Base-by-base conservation (phyloP, 2,113 vertebrate genomes). In the Pangasianodon hypophthalmus region DNA sequence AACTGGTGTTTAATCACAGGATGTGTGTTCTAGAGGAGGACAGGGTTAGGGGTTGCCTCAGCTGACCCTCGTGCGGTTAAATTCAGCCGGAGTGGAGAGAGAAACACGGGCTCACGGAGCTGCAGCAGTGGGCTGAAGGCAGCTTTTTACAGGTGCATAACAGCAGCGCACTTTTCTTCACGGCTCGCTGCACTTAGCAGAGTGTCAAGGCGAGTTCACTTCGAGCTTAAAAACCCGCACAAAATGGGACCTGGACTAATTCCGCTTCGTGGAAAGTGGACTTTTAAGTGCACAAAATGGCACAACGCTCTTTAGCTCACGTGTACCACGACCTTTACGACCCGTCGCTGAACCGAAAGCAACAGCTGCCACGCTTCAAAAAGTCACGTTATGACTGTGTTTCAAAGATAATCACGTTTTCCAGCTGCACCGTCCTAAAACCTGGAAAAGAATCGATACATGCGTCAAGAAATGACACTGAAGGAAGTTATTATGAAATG, bases 201-300 rank as follows among this genome's bases (percentile, higher is more conserved):
- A 60, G 83, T n/a, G 41, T 64, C 83, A 46, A 29, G 13, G 37
- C 13, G 29, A 64, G 83, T 64, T 85, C 83, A 88, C 37, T 50
- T 46, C 67, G 7, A 32, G 32, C 58, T 77, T 73, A 88, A 90
- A 90, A 85, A 77, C 71, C 3, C 1, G 48, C 48, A 48, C 18
- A 54, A 69, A 81, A 80, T n/a, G 29, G 29, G 6, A 81, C 50
- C 16, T 54, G 48, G 48, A 18, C 79, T 54, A 32, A 52, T 52
- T n/a, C 29, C 13, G 18, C 48, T 81, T 7, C 1, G 16, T n/a
- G 29, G 16, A 54, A 54, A 54, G 48, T 19, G n/a, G 48, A 14
- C 48, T n/a, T 81, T 81, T 7, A 54, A 81, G 46, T 52, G 79
- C 79, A 32, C 11, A 18, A 21, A 81, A 81, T 81, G 50, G 29